These are phyloP conservation scores for Alaudala cheleensis DNA, from an alignment of 2,113 vertebrate genomes.

Conservation along the genomic window DNA sequence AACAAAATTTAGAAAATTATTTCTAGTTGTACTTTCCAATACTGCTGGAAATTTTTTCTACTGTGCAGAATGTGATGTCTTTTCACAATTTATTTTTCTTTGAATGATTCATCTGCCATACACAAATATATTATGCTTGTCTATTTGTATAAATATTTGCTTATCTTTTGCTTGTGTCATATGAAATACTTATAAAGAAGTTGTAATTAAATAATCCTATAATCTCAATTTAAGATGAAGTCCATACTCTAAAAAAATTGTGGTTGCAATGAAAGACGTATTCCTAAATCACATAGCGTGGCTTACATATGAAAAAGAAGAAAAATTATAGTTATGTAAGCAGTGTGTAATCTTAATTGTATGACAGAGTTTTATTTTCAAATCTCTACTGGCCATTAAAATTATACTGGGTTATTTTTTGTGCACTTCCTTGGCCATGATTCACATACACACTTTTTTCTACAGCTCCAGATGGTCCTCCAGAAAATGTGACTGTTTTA, in stretches of 20 bases:
- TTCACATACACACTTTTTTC: background rate
- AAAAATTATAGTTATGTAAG: background rate
- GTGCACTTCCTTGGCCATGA: background rate
- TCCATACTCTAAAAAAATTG: background rate
- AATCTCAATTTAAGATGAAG: background rate
- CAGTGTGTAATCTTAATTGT: background rate
- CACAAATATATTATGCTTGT: background rate
- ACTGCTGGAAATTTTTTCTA: background rate
- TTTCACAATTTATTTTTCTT: background rate
- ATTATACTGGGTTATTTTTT: background rate
- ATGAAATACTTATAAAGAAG: background rate
- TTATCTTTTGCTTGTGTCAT: background rate
- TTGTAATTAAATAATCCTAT: background rate
- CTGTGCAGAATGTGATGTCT: background rate
- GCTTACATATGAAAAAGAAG: background rate
- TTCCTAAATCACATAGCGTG: background rate
- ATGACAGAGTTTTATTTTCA: background rate
- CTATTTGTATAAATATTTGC: background rate
- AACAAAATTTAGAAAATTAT: background rate
- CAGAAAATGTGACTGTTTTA: conserved; percentile 79
- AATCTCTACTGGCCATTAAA: background rate
- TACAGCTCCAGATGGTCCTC: conserved; percentile 88
- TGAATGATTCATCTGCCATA: background rate
- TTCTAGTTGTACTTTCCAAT: background rate
- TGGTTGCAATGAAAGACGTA: background rate